Evolutionary conservation across 2,888 invertebrate genomes (phyloP), one percentile per base, ranked within the genome.

Genomic region (Acanthococcus lagerstroemiae): DNA sequence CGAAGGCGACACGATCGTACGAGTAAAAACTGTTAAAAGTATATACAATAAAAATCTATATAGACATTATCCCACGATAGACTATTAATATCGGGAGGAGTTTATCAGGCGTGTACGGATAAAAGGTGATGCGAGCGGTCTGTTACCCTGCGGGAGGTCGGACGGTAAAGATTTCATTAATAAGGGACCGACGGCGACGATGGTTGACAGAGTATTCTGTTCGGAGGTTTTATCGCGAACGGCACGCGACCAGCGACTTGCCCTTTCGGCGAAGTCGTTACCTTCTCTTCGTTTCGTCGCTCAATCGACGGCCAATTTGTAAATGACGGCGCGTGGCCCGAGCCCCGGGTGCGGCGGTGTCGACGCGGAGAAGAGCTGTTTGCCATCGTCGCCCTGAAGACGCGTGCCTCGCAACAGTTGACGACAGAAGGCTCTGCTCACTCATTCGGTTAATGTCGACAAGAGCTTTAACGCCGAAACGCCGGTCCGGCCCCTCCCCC

Each of bases 241-340:
- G 60, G 50, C 63, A 63, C 63, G 63, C 63, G 63, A 63, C 63
- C 54, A 5, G 9, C 44, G 27, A 19, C 17, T 24, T 54, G 52
- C 60, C 46, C 50, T 61, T 60, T 48, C 24, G 22, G 52, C 52
- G 22, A 52, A 52, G 22, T 52, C 24, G 21, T 52, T 52, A 19
- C 24, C 22, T 22, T 22, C 52, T 45, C 46, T 48, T 24, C 52
- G 52, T 12, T 48, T 21, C n/a, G 19, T 30, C 27, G 21, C 30
- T 61, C 63, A 54, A 63, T 63, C 50, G 63, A 63, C 63, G 63
- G 63, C 63, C 63, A 63, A 63, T 63, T 63, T 63, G 63, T 63
- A 63, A 63, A 63, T 63, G 63, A 63, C 54, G 63, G 44, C 63
- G 25, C 63, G 63, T 63, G 63, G 15, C 63, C 17, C 54, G 50